Evolutionary conservation across 2,888 invertebrate species (phyloP).

Genomic region (Napeogenes sylphis): DNA sequence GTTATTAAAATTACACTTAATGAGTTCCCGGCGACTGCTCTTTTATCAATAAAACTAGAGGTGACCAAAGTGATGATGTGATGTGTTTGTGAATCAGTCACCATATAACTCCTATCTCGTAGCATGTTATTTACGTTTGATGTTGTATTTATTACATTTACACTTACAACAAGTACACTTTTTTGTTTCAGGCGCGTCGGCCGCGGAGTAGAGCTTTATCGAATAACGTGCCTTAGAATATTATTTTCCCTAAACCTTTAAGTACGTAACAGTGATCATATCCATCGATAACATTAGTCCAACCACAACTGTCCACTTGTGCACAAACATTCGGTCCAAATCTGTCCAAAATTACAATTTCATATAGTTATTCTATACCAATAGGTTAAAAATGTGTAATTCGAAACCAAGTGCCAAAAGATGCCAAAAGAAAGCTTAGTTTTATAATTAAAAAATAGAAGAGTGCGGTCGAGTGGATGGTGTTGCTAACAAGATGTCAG

Average conservation of each 20-base stretch:
- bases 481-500: conserved; percentile 65
- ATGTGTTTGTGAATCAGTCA: too few relatives aligned
- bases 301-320: conserved; percentile 28
- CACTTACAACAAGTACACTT: background rate
- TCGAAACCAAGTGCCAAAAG: conserved; percentile 15
- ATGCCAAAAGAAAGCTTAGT: conserved; percentile 17
- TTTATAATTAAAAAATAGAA: conserved; percentile 18
- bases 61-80: too few relatives aligned
- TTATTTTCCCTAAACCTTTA: conserved; percentile 37
- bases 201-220: conserved; percentile 41
- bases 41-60: too few relatives aligned
- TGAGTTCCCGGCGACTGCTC: too few relatives aligned
- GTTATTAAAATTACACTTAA: too few relatives aligned
- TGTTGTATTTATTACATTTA: background rate
- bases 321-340: conserved; percentile 30
- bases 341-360: conserved; percentile 31
- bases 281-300: conserved; percentile 20
- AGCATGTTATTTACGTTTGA: background rate
- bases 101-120: too few relatives aligned
- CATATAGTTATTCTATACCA: conserved; percentile 10
- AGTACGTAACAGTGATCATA: conserved; percentile 11
- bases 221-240: conserved; percentile 59
- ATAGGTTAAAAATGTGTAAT: conserved; percentile 3
- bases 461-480: conserved; percentile 60
- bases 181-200: conserved; percentile 55